Evolutionary conservation across 2,888 invertebrate species (phyloP), one percentile per base, ranked within the genome.

Genomic region (Agrilus mali): DNA sequence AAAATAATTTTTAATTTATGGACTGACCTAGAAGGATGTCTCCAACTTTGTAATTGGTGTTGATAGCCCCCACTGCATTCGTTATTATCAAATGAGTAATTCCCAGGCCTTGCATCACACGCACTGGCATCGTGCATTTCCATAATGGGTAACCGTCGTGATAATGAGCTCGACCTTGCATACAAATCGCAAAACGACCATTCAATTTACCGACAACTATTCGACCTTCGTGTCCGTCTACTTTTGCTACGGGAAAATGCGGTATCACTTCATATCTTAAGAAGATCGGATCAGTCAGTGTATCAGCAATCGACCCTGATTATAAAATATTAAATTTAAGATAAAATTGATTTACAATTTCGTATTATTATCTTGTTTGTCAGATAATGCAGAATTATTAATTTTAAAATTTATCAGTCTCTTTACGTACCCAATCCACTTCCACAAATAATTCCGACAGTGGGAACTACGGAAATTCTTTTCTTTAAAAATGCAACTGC

Each of bases 121-220:
- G 77, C 2, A 98, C 84, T 2, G 97, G 96, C 75, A 96, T 83
- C 6, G 92, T 82, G 57, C 92, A 90, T 82, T 88, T 88, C 79
- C 88, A 87, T 32, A 92, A 70, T 0, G 92, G 86, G 66, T 96
- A 94, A 35, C 97, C 97, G 67, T 98, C 97, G 64, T 97, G 98
- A 56, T 88, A 86, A 65, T 98, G 97, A 68, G 96, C 92, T 42
- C 97, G 74, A 14, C 97, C 98, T 68, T 97, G 93, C 92, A 98
- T 95, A 56, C 93, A 90, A 56, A 97, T 85, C 1, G 94, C 86
- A 0, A 83, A 78, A 4, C 88, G 78, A 7, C 81, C 84, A 10
- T 78, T 72, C 27, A 97, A 69, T 38, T 74, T 73, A 1, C 98
- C 97, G 60, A 97, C 92, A 33, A 97, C 86, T 60, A 98, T 70